Evolutionary conservation across 53 echinoderm and acorn worm genomes (phyloP).

Genomic region (Actinopyga echinites): DNA sequence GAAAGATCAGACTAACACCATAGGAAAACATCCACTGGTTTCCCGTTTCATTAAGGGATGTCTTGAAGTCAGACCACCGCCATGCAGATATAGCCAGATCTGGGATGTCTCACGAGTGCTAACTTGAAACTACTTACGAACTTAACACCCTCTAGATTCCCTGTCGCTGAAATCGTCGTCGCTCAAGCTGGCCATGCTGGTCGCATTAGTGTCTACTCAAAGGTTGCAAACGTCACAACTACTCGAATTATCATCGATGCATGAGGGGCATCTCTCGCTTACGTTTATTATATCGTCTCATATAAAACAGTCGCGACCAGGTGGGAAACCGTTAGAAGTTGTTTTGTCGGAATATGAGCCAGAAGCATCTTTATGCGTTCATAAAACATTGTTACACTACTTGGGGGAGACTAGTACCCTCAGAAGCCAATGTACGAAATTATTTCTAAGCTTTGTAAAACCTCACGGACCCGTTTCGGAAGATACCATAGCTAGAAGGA

Average conservation of each 20-base stretch:
- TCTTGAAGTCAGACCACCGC: background rate
- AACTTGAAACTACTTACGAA: background rate
- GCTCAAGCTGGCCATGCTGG: conserved; percentile 4
- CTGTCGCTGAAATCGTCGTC: background rate
- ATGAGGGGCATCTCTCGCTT: background rate
- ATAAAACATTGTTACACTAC: background rate
- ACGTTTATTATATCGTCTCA: background rate
- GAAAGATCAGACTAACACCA: background rate
- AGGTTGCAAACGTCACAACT: background rate
- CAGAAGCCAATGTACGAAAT: background rate
- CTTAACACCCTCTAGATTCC: background rate
- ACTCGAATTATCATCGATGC: background rate
- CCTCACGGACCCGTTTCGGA: background rate
- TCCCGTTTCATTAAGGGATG: conserved; percentile 1
- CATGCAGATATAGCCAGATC: background rate
- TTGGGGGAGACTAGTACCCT: background rate
- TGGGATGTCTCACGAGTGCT: conserved; percentile 19
- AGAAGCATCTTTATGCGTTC: background rate
- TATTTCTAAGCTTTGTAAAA: background rate
- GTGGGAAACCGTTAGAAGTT: background rate
- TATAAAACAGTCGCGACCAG: conserved; percentile 13
- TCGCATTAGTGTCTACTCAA: conserved; percentile 3
- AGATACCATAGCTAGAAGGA: background rate
- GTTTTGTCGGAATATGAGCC: background rate
- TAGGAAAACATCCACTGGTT: background rate